phyloP scores from a whole-genome alignment of 1,140 invertebrate genomes.

The Zaprionus ornatus region DNA sequence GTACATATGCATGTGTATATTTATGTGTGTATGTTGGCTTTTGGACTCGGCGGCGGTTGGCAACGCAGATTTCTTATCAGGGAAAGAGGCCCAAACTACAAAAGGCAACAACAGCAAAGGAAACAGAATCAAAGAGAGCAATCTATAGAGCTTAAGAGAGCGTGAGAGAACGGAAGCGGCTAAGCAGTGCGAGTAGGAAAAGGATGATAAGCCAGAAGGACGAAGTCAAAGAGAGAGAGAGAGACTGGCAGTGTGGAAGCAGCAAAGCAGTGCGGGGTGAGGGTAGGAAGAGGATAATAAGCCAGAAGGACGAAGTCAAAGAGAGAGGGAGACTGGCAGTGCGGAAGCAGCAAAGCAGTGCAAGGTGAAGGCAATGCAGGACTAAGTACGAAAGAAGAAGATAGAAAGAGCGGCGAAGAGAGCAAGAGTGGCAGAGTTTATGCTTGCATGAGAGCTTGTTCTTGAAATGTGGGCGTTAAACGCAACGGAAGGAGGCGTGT shows the following conservation, averaged over 20 bases:
- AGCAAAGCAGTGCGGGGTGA: neutral
- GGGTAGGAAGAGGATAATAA: neutral
- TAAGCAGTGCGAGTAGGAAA: neutral
- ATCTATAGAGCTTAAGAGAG: too few species aligned
- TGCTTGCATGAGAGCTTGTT: conserved; percentile 6
- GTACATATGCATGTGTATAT: too few species aligned
- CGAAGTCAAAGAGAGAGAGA: neutral
- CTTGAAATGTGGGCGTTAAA: conserved; percentile 30
- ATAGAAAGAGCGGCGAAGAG: conserved; percentile 11
- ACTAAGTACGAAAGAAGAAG: conserved; percentile 27
- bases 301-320: conserved; percentile 38
- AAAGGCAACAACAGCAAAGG: conserved; percentile 12
- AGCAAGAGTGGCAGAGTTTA: conserved; percentile 9
- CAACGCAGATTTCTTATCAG: conserved; percentile 47
- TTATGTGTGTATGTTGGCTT: neutral
- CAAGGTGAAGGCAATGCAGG: conserved; percentile 23
- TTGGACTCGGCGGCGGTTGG: conserved; percentile 21
- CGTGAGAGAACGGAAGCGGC: neutral
- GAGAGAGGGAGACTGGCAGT: conserved; percentile 2
- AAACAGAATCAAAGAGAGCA: neutral
- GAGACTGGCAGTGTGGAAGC: neutral
- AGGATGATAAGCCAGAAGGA: too few species aligned
- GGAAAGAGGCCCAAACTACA: neutral
- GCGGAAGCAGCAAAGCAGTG: conserved; percentile 17
- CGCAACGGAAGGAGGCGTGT: conserved; percentile 42